Conservation (phyloP, 2,113 vertebrate genomes). For the Sylvietta virens region DNA sequence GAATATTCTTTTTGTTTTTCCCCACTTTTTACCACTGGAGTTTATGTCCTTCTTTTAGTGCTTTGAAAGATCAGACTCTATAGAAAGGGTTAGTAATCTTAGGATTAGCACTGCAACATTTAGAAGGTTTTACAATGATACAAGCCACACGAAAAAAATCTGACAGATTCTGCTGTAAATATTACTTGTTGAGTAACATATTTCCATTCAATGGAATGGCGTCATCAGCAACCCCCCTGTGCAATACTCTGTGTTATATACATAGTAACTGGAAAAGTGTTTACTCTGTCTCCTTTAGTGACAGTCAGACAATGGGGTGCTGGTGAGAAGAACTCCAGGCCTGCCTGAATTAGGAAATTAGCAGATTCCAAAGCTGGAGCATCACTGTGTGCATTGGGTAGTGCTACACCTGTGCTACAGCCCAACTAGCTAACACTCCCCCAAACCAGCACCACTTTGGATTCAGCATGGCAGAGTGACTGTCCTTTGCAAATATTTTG, state of each 20-base stretch:
- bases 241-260: neutral
- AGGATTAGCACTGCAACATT: neutral
- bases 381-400: neutral
- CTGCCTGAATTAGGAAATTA: neutral
- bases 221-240: neutral
- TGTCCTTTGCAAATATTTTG: neutral
- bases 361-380: neutral
- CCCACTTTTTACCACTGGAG: neutral
- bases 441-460: neutral
- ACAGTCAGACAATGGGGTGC: fast-evolving
- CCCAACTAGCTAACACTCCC: neutral
- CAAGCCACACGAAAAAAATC: neutral
- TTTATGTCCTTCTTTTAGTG: neutral
- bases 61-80: neutral
- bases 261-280: neutral
- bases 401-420: neutral
- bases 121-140: neutral
- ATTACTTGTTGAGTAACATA: neutral
- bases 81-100: neutral
- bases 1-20: neutral
- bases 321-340: neutral
- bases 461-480: neutral
- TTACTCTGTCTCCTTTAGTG: neutral
- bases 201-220: neutral
- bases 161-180: neutral